Percentiles rank a stretch among this genome's conserved stretches.
These are phyloP conservation scores for Siderastrea siderea DNA, from an alignment of 92 coral and sea anemone species.

Conservation along the genomic window DNA sequence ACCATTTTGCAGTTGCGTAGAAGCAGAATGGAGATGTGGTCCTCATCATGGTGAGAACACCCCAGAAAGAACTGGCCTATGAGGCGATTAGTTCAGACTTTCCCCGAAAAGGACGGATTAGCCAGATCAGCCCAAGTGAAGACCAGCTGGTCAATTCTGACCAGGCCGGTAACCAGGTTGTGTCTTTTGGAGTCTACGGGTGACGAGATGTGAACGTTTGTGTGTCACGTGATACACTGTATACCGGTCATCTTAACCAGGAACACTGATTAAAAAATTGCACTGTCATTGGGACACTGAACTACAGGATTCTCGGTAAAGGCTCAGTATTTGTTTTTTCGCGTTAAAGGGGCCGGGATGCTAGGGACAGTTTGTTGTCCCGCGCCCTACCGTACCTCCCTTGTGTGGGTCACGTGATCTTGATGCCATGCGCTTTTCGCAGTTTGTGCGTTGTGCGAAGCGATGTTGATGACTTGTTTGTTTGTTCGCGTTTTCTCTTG, in stretches of 20 bases:
- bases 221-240: neutral
- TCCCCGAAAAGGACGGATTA: constrained; percentile 24
- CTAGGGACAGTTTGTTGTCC: neutral
- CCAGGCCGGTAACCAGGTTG: constrained; percentile 8
- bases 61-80: constrained; percentile 16
- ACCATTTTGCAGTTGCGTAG: constrained; percentile 5
- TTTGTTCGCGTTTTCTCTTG: too few species aligned
- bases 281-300: neutral
- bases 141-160: constrained; percentile 14
- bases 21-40: neutral
- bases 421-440: neutral
- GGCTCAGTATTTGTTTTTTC: neutral
- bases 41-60: constrained; percentile 19
- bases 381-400: constrained; percentile 2
- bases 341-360: constrained; percentile 21
- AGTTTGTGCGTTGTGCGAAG: neutral
- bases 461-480: too few species aligned
- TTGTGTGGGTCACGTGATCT: neutral
- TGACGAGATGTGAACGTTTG: neutral
- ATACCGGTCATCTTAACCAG: constrained; percentile 8
- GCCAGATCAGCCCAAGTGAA: constrained; percentile 17
- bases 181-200: constrained; percentile 10
- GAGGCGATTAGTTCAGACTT: constrained; percentile 4
- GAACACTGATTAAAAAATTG: neutral
- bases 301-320: neutral